Evolutionary conservation across 2,113 vertebrate genomes (phyloP).

Genomic region (Mirza zaza): DNA sequence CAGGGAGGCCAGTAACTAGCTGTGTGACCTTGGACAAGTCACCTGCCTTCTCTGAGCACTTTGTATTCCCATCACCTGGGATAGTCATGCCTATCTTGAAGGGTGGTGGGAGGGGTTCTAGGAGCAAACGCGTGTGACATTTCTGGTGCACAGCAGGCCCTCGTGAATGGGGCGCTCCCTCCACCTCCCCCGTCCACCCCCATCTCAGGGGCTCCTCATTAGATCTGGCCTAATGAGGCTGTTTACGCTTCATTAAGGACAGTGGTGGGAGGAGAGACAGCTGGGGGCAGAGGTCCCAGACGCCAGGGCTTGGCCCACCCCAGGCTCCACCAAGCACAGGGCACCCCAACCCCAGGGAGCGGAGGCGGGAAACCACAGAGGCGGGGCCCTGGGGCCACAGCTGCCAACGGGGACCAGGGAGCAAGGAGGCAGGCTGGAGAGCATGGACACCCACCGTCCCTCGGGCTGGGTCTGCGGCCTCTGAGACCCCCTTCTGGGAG

Average conservation of each 20-base stretch:
- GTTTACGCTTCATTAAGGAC: constrained; percentile 71
- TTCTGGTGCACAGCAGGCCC: background rate
- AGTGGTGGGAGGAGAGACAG: background rate
- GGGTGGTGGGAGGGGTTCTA: background rate
- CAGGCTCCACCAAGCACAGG: background rate
- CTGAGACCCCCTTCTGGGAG: background rate
- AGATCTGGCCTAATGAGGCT: constrained; percentile 61
- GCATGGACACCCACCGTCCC: background rate
- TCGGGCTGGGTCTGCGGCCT: background rate
- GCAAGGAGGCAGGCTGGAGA: background rate
- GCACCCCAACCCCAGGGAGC: background rate
- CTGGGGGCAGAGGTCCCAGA: background rate
- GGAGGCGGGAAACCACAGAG: background rate
- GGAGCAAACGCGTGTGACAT: background rate
- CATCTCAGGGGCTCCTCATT: constrained; percentile 34
- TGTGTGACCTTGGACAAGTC: background rate
- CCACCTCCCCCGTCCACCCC: background rate
- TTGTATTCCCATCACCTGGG: background rate
- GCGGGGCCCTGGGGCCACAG: background rate
- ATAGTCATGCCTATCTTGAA: background rate
- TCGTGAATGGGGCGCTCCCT: background rate
- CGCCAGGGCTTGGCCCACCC: background rate
- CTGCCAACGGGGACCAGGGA: background rate
- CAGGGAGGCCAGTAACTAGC: background rate
- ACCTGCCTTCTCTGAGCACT: background rate